Evolutionary conservation across 1,140 invertebrate species (phyloP).

Genomic region (Danaus melanippus): DNA sequence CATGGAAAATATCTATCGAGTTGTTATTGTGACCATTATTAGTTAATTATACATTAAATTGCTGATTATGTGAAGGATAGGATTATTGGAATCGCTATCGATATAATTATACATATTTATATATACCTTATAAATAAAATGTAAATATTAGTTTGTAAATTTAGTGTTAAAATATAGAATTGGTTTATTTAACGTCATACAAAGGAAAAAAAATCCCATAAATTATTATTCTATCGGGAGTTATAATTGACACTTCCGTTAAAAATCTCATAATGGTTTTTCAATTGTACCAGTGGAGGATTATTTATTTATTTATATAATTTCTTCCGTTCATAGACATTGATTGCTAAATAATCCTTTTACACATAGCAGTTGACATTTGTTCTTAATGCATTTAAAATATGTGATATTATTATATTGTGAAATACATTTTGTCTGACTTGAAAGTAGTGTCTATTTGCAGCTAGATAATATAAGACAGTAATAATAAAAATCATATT

Average conservation of each 20-base stretch:
- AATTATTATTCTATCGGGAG: constrained; percentile 70
- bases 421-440: constrained; percentile 70
- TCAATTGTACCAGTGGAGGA: constrained; percentile 68
- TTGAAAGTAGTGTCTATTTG: constrained; percentile 62
- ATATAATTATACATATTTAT: constrained; percentile 72
- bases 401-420: constrained; percentile 71
- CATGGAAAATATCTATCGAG: constrained; percentile 67
- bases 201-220: constrained; percentile 65
- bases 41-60: constrained; percentile 71
- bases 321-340: constrained; percentile 34
- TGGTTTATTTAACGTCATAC: constrained; percentile 70
- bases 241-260: constrained; percentile 63
- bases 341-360: constrained; percentile 16
- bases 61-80: constrained; percentile 65
- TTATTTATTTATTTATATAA: constrained; percentile 65
- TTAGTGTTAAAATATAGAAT: constrained; percentile 71
- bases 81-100: constrained; percentile 63
- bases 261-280: constrained; percentile 71
- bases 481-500: constrained; percentile 37
- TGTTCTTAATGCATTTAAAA: constrained; percentile 67
- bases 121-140: constrained; percentile 71
- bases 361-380: constrained; percentile 48
- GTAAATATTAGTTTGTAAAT: constrained; percentile 70
- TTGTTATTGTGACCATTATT: constrained; percentile 71
- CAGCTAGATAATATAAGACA: constrained; percentile 53